Conservation (phyloP, 1,140 invertebrate genomes). For the Adoxophyes honmai region DNA sequence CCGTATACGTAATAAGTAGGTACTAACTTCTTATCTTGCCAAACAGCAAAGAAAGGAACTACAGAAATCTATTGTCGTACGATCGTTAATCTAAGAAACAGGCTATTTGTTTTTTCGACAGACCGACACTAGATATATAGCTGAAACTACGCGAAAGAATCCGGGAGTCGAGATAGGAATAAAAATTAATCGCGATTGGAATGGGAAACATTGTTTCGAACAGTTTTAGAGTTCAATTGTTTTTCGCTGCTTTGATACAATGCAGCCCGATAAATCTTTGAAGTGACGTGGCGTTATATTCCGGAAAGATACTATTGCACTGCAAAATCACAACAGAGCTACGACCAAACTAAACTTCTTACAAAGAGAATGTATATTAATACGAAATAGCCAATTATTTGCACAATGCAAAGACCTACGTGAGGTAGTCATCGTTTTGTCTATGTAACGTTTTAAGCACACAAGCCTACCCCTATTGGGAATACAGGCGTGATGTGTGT, state of each 20-base stretch:
- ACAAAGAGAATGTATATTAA: too few relatives aligned
- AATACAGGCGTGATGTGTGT: too few relatives aligned
- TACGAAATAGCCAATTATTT: too few relatives aligned
- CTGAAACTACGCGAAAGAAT: constrained; percentile 6
- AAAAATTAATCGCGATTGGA: neutral
- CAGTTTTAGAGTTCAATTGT: neutral
- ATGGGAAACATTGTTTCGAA: constrained; percentile 6
- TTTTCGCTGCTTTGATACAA: neutral
- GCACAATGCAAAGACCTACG: neutral
- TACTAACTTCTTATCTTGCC: too few relatives aligned
- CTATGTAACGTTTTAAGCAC: too few relatives aligned
- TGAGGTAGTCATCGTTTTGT: too few relatives aligned
- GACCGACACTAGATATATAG: constrained; percentile 7
- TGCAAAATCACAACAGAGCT: too few relatives aligned
- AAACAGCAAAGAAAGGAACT: neutral
- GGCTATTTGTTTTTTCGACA: constrained; percentile 1
- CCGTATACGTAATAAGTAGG: neutral
- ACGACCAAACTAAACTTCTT: too few relatives aligned
- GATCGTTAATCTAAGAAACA: constrained; percentile 8
- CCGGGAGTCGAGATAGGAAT: neutral
- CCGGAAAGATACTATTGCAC: neutral
- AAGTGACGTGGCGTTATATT: neutral
- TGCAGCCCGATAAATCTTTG: neutral
- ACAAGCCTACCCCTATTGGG: too few relatives aligned
- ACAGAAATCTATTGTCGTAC: neutral